These are phyloP conservation scores for Rhizomys pruinosus DNA, from an alignment of 2,113 vertebrate genomes.

Conservation along the genomic window DNA sequence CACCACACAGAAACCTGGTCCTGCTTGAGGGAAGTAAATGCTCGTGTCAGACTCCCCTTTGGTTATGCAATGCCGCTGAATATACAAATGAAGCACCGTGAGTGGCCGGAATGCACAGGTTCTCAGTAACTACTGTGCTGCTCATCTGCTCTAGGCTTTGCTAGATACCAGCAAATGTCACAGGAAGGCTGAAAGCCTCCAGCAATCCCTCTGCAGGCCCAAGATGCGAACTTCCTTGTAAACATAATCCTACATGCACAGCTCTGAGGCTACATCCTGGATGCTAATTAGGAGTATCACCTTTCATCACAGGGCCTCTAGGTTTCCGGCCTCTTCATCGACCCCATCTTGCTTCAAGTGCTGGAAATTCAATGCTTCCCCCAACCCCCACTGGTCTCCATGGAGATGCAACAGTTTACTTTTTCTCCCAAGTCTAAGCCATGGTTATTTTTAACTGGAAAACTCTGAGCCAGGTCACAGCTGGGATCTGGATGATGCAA, in stretches of 20 bases:
- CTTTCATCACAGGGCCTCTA: conserved; percentile 49
- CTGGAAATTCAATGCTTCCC: conserved; percentile 59
- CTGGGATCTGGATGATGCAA: conserved; percentile 79
- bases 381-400: conserved; percentile 78
- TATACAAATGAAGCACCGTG: conserved; percentile 5
- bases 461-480: conserved; percentile 80
- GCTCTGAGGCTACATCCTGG: conserved; percentile 25
- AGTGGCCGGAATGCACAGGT: not conserved
- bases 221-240: not conserved
- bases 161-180: conserved; percentile 52
- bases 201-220: not conserved
- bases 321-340: not conserved
- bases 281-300: conserved; percentile 44
- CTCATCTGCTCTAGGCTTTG: conserved; percentile 40
- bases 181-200: conserved; percentile 3
- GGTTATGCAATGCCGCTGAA: conserved; percentile 30
- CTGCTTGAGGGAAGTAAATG: not conserved
- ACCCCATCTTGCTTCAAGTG: conserved; percentile 45
- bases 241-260: conserved; percentile 1
- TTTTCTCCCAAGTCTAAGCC: conserved; percentile 60
- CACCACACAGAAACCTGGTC: conserved; percentile 23
- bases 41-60: not conserved
- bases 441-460: conserved; percentile 68
- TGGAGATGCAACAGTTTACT: conserved; percentile 84
- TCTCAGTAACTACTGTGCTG: not conserved